Evolutionary conservation across 2,113 vertebrate species (phyloP), one percentile per base, ranked within the genome.

Genomic region (Jacana jacana): DNA sequence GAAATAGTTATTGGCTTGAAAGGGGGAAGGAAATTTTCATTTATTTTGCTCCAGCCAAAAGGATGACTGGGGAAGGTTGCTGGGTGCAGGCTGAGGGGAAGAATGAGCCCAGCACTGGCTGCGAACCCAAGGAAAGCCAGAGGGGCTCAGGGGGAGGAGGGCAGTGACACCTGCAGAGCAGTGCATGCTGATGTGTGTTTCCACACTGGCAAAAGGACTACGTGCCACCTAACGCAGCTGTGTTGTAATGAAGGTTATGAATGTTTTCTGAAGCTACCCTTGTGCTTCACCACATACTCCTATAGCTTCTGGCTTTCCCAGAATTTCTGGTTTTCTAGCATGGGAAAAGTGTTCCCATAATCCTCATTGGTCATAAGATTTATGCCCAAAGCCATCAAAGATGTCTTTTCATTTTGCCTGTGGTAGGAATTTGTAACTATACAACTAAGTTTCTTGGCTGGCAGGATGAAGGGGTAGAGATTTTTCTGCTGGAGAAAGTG

Each of bases 61-160:
- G 55, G 25, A 51, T 0, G 2, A 16, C 1, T 0, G 3, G 13
- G 30, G 6, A 84, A 57, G 31, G 20, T 39, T 1, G 0, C 44
- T 64, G 52, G 31, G 24, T 31, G 24, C 35, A 61, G 35, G 8
- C 37, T 10, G 9, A 33, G 3, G 7, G 27, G 40, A 37, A 11
- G 22, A 61, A 40, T 0, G 0, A 80, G 68, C 40, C 46, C 37
- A 30, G 13, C 11, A 4, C 23, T 72, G 24, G 6, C 10, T 57
- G n/a, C 1, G 6, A 58, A 11, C 20, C n/a, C 2, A 2, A 23
- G 30, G 46, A 61, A 65, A 57, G 37, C 8, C 37, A 25, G 7
- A 0, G 2, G 12, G 20, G 7, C 42, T 52, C 10, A 3, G 4
- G 28, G 35, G 9, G 17, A 46, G 46, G 46, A 46, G 8, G 17